A percentile compares a stretch with the other conserved stretches of the same genome.
Conservation (phyloP, 1,140 invertebrate genomes). For the Sitodiplosis mosellana region DNA sequence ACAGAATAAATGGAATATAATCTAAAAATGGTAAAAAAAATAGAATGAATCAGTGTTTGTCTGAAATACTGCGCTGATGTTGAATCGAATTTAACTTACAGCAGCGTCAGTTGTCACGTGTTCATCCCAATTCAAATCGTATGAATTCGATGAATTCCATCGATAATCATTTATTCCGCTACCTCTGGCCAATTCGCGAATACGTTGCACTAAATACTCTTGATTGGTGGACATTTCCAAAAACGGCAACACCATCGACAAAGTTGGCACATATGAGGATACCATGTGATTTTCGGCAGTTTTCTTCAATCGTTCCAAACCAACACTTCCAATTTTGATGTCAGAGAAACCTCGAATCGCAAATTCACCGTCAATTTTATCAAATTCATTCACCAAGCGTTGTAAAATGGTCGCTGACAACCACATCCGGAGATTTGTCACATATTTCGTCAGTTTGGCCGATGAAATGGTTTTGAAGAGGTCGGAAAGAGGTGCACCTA, state of each 20-base stretch:
- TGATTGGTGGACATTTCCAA: constrained; percentile 62
- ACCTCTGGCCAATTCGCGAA: constrained; percentile 53
- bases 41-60: constrained; percentile 1
- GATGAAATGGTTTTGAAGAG: constrained; percentile 20
- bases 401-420: constrained; percentile 56
- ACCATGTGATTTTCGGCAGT: constrained; percentile 41
- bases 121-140: constrained; percentile 58
- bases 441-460: constrained; percentile 17
- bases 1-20: constrained; percentile 66
- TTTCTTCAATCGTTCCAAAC: constrained; percentile 47
- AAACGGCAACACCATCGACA: constrained; percentile 53
- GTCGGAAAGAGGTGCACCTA: constrained; percentile 20
- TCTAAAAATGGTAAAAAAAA: constrained; percentile 28
- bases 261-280: constrained; percentile 40
- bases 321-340: constrained; percentile 45
- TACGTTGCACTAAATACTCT: constrained; percentile 60
- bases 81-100: constrained; percentile 28
- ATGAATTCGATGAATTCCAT: constrained; percentile 56
- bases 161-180: constrained; percentile 65
- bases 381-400: constrained; percentile 48
- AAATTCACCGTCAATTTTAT: constrained; percentile 42
- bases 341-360: constrained; percentile 47
- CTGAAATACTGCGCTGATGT: background rate
- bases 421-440: constrained; percentile 36
- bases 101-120: constrained; percentile 61